phyloP scores from a whole-genome alignment of 2,113 vertebrate genomes.

The Python bivittatus region DNA sequence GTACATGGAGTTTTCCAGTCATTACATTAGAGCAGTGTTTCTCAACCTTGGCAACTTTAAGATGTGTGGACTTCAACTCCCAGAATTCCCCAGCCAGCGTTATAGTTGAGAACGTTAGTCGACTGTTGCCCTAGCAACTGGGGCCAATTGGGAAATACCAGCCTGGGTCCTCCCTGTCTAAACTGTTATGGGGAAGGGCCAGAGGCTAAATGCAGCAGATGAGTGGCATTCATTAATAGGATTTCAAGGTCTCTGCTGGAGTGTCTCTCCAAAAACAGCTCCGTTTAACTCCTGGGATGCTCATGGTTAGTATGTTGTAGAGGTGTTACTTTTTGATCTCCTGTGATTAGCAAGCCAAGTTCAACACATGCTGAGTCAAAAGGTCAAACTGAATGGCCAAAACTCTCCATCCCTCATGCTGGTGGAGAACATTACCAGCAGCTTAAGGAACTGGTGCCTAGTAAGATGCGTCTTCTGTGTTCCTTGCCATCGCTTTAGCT shows the following conservation, averaged over 20 bases:
- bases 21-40: not conserved
- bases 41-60: no score
- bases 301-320: not conserved
- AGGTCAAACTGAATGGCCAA: not conserved
- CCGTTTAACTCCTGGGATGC: constrained; percentile 57
- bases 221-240: constrained; percentile 71
- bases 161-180: constrained; percentile 63
- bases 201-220: constrained; percentile 71
- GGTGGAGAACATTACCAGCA: rapidly evolving
- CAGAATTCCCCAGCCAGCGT: no score
- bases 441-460: not conserved
- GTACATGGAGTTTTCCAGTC: no score
- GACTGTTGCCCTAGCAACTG: constrained; percentile 10
- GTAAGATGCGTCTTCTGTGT: no score
- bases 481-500: rapidly evolving
- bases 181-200: constrained; percentile 66
- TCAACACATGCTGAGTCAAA: not conserved
- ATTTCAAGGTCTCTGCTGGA: constrained; percentile 65
- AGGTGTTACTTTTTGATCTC: not conserved
- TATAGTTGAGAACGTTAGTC: not conserved
- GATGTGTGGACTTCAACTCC: no score
- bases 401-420: not conserved
- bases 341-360: not conserved
- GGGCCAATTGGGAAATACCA: not conserved
- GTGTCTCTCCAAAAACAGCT: constrained; percentile 54